Evolutionary conservation across 2,797 vertebrate genomes (phyloP).

Genomic region (Mormyrops attenuatus): DNA sequence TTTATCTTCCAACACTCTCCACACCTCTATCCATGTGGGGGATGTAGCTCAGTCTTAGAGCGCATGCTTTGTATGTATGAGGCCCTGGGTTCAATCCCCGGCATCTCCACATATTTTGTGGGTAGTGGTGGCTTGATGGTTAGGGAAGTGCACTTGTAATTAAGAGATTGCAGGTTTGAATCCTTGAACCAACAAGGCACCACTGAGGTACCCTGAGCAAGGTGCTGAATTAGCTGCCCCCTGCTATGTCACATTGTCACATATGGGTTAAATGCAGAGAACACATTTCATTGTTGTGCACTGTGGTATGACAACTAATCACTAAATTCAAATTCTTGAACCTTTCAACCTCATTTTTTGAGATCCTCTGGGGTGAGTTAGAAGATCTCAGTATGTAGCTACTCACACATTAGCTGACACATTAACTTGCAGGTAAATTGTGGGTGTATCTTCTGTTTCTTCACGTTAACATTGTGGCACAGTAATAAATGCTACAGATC

Average conservation of each 20-base stretch:
- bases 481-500: background rate
- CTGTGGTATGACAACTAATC: too few species aligned
- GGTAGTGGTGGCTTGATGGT: too few species aligned
- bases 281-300: too few species aligned
- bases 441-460: background rate
- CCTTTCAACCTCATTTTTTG: background rate
- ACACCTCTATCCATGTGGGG: constrained; percentile 33
- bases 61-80: constrained; percentile 73
- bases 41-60: constrained; percentile 72
- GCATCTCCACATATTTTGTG: constrained; percentile 53
- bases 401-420: background rate
- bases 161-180: too few species aligned
- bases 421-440: background rate
- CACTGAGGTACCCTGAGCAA: too few species aligned
- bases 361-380: background rate
- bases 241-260: too few species aligned
- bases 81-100: constrained; percentile 71
- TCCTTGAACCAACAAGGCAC: too few species aligned
- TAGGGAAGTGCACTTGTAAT: too few species aligned
- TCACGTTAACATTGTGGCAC: background rate
- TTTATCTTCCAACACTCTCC: background rate
- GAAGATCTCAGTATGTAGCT: background rate
- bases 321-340: background rate
- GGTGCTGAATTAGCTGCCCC: too few species aligned
- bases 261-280: too few species aligned